Conservation (phyloP, 2,888 invertebrate species). For the Rutpela maculata region DNA sequence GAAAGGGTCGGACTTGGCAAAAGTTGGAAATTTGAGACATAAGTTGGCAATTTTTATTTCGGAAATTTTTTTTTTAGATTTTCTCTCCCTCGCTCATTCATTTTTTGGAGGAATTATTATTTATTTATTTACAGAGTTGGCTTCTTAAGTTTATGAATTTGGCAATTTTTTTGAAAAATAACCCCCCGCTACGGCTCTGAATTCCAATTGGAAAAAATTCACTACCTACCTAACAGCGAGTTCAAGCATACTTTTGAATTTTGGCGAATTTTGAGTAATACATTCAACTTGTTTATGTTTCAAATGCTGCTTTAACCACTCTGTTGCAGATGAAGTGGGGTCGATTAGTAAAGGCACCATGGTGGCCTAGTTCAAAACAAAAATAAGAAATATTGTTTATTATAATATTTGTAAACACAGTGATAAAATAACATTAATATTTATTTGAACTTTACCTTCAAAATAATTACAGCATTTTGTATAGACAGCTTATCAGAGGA, state of each 20-base stretch:
- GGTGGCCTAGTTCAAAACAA: constrained; percentile 69
- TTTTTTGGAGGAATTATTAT: no score
- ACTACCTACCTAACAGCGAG: constrained; percentile 80
- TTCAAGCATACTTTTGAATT: constrained; percentile 85
- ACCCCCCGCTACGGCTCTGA: no score
- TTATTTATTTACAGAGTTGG: no score
- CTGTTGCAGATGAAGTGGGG: constrained; percentile 88
- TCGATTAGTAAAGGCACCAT: constrained; percentile 90
- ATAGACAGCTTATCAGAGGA: constrained; percentile 86
- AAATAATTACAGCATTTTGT: constrained; percentile 88
- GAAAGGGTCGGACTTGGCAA: no score
- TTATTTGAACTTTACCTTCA: constrained; percentile 80
- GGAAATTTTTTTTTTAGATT: no score
- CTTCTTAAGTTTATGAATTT: no score
- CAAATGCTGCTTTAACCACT: constrained; percentile 87
- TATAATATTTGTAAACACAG: constrained; percentile 24
- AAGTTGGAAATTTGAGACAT: no score
- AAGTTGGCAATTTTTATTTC: no score
- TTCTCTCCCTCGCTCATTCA: no score
- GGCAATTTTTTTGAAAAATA: no score
- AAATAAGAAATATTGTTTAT: constrained; percentile 2
- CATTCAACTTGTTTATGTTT: constrained; percentile 83
- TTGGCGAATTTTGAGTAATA: constrained; percentile 85
- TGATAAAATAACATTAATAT: background rate
- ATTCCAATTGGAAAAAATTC: no score